Base-by-base conservation (phyloP, 2,113 vertebrate genomes). In the Plectropomus leopardus region DNA sequence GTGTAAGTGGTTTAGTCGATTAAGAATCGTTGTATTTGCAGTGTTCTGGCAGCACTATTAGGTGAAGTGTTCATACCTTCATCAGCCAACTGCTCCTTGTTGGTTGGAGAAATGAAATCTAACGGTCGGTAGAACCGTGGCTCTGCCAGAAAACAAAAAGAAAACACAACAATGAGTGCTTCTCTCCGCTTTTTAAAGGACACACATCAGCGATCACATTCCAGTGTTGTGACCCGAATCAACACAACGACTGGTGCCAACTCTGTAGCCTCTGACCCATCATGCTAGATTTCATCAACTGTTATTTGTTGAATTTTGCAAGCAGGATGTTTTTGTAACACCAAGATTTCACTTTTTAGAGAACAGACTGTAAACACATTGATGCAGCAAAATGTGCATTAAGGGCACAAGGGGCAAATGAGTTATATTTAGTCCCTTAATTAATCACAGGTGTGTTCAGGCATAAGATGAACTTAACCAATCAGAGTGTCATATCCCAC, bases 81-180 rank as follows among this genome's bases (percentile, higher is more conserved):
- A 28, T 84, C 74, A 8, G 48, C 89, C n/a, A 82, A 11, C 68
- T 69, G 64, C 34, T 76, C 69, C 21, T 44, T 40, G 6, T 17
- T 4, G 1, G 5, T 1, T 0, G 90, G 87, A 57, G 72, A 54
- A 23, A 83, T 4, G 68, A 93, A 86, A 58, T 3, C 0, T 13
- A 53, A 26, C 0, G 1, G 0, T 3, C 0, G 0, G 10, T 30
- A 7, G 7, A 0, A 0, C 5, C 0, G 0, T 7, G 0, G 5
- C 0, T 40, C 83, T 88, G 34, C 1, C 50, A 17, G 3, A 0
- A 60, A 68, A 14, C 17, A 73, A 47, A 34, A 23, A 40, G 1
- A 51, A 72, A 51, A 68, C 5, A 34, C 16, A 2, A 15, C 0
- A 4, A 24, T 28, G 0, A 45, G n/a, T 15, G 36, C 36, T 40